phyloP scores from a whole-genome alignment of 2,797 vertebrate species.

The Rhinatrema bivittatum region DNA sequence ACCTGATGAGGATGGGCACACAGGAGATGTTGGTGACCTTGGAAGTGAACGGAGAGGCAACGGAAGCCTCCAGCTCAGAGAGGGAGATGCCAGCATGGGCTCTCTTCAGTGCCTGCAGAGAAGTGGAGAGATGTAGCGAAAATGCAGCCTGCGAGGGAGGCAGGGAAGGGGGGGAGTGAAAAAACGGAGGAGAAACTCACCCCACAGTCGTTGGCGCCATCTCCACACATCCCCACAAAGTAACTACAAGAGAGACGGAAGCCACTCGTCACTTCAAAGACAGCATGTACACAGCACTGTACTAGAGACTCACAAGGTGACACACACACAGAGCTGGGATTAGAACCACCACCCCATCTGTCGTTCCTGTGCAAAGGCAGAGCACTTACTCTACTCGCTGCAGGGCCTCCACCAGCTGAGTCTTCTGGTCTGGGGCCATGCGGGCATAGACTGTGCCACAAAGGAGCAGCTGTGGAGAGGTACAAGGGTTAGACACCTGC shows the following conservation, averaged over 20 bases:
- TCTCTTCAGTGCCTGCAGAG: slow-evolving; percentile 23
- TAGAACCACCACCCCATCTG: no score
- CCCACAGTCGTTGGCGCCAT: slow-evolving; percentile 6
- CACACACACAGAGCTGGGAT: no score
- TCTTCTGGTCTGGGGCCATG: slow-evolving; percentile 31
- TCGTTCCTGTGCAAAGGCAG: no score
- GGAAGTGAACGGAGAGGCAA: slow-evolving; percentile 36
- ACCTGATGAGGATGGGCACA: slow-evolving; percentile 34
- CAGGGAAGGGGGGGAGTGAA: background rate
- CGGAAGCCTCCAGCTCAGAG: slow-evolving; percentile 32
- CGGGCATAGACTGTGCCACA: slow-evolving; percentile 25
- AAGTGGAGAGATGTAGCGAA: background rate
- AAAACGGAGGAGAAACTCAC: background rate
- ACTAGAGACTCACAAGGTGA: no score
- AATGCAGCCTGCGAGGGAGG: background rate
- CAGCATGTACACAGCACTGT: no score
- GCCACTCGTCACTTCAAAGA: no score
- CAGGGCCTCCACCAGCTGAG: slow-evolving; percentile 22
- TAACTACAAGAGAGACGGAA: background rate
- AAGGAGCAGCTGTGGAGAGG: slow-evolving; percentile 10
- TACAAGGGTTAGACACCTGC: no score
- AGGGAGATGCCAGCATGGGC: slow-evolving; percentile 36
- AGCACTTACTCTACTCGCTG: slow-evolving; percentile 30
- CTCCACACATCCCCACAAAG: slow-evolving; percentile 7
- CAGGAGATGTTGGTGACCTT: slow-evolving; percentile 31